Base-by-base conservation (phyloP, 2,888 invertebrate species). In the Cyclophora punctaria region DNA sequence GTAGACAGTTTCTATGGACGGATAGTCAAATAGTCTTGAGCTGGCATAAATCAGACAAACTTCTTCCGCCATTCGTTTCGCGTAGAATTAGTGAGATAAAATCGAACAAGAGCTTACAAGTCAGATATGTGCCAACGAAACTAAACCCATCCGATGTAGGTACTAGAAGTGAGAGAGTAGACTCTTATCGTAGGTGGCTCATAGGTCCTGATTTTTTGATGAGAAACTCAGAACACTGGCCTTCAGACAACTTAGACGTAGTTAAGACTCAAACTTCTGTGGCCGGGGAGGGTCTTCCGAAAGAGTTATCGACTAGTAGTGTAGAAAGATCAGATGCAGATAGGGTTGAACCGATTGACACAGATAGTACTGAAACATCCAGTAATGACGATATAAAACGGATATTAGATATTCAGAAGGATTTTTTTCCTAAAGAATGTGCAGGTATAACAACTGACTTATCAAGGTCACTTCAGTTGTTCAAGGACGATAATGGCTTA, bases 401-500 rank as follows among this genome's bases (percentile, higher is more conserved):
- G 7, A 52, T 41, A 41, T 40, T 52, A 54, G 5, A 58, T 54
- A 48, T 3, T 47, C 3, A n/a, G 33, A 35, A 35, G 7, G 37
- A 46, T 7, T 42, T 7, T 7, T 42, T 42, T 42, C 42, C 6
- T 7, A 42, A 42, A 42, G 42, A 42, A 7, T 42, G n/a, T 42
- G 3, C 7, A 41, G 56, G 56, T 1, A 52, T 48, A 6, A 44
- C 33, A 34, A 60, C 62, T 0, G 34, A 49, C 43, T 45, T 58
- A 44, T 34, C 46, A 4, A 43, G 55, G 3, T 56, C 49, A 34
- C 35, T 62, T 34, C 46, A 46, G 3, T 35, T 62, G 3, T 60
- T 52, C 20, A 33, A 41, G n/a, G 60, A 60, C 35, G 34, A 41
- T 4, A 46, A 58, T 37, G 53, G 53, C 5, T 3, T 62, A 5